Evolutionary conservation across 2,888 invertebrate species (phyloP), one percentile per base, ranked within the genome.

Genomic region (Erannis defoliaria): DNA sequence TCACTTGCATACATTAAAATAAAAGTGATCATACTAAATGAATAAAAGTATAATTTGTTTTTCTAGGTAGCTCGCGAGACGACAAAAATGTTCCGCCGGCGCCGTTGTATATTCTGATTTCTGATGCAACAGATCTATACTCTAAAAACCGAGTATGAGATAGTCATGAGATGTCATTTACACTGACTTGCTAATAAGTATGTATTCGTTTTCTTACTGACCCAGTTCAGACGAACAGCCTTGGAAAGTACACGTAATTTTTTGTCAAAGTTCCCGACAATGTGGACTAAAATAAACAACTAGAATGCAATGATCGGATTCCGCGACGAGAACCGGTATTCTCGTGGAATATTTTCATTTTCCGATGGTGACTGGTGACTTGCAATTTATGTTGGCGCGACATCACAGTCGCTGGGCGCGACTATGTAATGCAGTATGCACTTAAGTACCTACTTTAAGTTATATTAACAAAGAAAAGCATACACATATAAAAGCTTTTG

Each of bases 181-280:
- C 72, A 68, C 55, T 57, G 48, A 63, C 64, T 57, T 38, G 73
- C 62, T 74, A 72, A 74, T 71, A 70, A 69, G 53, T 61, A 65
- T 73, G 53, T 61, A 65, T 73, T 68, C 64, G 65, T 72, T 74
- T 68, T 74, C 63, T 70, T 68, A 60, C 46, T 66, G 78, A 79
- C 82, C 81, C 61, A 83, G 72, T 77, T 83, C 63, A 66, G 38
- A 46, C 21, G 55, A 51, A 55, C 55, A 71, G 49, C 76, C 73
- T 78, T 76, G 74, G 46, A 23, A 46, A 46, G 46, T 53, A 53
- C 56, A 56, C 48, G 56, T 53, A 48, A 56, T 46, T 42, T 67
- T 64, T 64, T 64, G 46, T 56, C 56, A 62, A 48, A 55, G 42
- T 56, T 62, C 56, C 62, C 62, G 48, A 56, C 35, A 62, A 2